Evolutionary conservation across 2,113 vertebrate species (phyloP), one percentile per base, ranked within the genome.

Genomic region (Syngnathus typhle): DNA sequence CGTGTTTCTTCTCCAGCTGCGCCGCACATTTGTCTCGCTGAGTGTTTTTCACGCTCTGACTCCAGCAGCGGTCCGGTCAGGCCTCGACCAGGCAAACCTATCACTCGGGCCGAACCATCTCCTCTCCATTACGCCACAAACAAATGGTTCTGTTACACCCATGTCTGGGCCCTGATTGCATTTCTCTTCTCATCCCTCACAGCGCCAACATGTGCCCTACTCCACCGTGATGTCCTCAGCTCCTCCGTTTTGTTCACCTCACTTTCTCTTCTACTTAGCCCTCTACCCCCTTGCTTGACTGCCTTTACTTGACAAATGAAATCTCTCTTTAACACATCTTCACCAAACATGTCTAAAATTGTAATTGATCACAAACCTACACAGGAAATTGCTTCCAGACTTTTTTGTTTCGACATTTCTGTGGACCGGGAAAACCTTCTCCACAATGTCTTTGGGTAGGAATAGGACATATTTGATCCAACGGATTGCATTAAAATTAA

Each of bases 121-220:
- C 79, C 78, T 88, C 84, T 86, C 85, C 74, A 86, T 89, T 89
- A 82, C 80, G 77, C 81, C 78, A 79, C 86, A 88, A 87, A 89
- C 85, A 89, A 88, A 91, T 89, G 86, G 85, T 76, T 80, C 83
- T 89, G 88, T 88, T 89, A 86, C 85, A 88, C 87, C 78, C 87
- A 87, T 85, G 88, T 82, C 88, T 87, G 84, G 82, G 74, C 75
- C 84, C 78, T 85, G 86, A 91, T 90, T 90, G 86, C 86, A 89
- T 91, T 89, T 89, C 87, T 89, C 83, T 84, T 86, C 85, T 86
- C 84, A 86, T 88, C 84, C 85, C 41, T 84, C 85, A 83, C 73
- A 70, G 71, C 73, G 77, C 81, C 68, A 79, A 81, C 84, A 76
- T 77, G 83, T 88, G 84, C 84, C 88, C 81, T 87, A 82, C 78